Evolutionary conservation across 2,797 vertebrate genomes (phyloP), one percentile per base, ranked within the genome.

Genomic region (Liparis tanakae): DNA sequence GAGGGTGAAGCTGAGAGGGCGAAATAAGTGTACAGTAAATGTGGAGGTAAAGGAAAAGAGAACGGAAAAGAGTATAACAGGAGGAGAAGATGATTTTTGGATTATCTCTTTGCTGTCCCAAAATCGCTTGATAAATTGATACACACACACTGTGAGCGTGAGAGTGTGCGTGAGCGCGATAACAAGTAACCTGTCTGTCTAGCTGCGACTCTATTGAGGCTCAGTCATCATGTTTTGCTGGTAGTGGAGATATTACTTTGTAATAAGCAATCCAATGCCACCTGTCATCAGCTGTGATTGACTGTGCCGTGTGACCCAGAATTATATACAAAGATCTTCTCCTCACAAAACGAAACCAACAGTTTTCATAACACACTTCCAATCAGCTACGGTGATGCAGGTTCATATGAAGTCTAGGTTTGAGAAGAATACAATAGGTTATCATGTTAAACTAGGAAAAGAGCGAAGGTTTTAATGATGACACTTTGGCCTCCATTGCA

Each of bases 31-130:
- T 62, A 61, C 30, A 37, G 70, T 55, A 67, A 30, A 75, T 41
- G 41, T 6, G 18, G 18, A 25, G 18, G 18, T 10, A 61, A 34
- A 36, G 59, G 37, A 37, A 69, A 54, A 7, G 33, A 60, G 58
- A 74, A 74, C 70, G 37, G 74, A 73, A 76, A 60, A 44, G 62
- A 72, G 59, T 36, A 57, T 72, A 72, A 83, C 72, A 81, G 72
- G 55, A 64, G 67, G 79, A 75, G 76, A 82, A 70, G 74, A 72
- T 82, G 61, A 87, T 81, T 67, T 81, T 33, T 54, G 64, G 76
- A 80, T 88, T 54, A 77, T 73, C 18, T 82, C 34, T 60, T 78
- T 68, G 67, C 60, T 65, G 46, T 71, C 54, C 59, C 34, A 65
- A 34, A 33, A 70, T 25, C 6, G 13, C 25, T 43, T 73, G 58